These are phyloP conservation scores for Sweltsa coloradensis DNA, from an alignment of 1,140 invertebrate species.

Conservation along the genomic window DNA sequence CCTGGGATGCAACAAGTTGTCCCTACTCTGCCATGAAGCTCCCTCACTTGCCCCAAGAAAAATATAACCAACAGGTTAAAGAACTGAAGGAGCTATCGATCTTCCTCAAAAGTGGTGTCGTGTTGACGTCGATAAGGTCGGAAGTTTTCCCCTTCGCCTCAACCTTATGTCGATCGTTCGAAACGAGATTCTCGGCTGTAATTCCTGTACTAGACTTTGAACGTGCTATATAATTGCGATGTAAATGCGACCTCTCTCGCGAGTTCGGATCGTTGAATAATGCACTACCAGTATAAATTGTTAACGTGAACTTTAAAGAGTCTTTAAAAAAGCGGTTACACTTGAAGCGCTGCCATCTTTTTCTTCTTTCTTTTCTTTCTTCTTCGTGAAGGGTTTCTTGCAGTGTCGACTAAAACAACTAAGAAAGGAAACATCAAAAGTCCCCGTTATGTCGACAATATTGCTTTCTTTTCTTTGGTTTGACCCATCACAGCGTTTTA, in stretches of 20 bases:
- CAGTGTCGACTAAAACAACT: background rate
- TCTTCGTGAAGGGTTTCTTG: background rate
- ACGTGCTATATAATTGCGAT: background rate
- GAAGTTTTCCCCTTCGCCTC: too few relatives aligned
- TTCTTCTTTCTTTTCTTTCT: slow-evolving; percentile 3
- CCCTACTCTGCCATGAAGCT: too few relatives aligned
- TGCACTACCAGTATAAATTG: background rate
- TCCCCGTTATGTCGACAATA: slow-evolving; percentile 3
- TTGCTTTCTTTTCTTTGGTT: slow-evolving; percentile 6
- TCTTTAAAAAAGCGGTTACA: background rate
- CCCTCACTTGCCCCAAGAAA: background rate
- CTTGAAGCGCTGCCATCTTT: background rate
- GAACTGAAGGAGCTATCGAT: background rate
- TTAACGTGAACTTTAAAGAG: background rate
- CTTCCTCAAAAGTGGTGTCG: background rate
- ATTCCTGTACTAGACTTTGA: too few relatives aligned
- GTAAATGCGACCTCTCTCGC: background rate
- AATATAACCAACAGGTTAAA: slow-evolving; percentile 5
- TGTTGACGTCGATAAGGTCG: background rate
- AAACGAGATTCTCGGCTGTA: too few relatives aligned
- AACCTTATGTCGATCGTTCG: too few relatives aligned
- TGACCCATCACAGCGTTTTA: background rate
- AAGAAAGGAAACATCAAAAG: slow-evolving; percentile 4
- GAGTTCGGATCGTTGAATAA: background rate
- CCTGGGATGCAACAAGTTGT: slow-evolving; percentile 2